Percentiles rank a stretch among this genome's conserved stretches.
phyloP scores from a whole-genome alignment of 2,113 vertebrate species.

The Camelus bactrianus region DNA sequence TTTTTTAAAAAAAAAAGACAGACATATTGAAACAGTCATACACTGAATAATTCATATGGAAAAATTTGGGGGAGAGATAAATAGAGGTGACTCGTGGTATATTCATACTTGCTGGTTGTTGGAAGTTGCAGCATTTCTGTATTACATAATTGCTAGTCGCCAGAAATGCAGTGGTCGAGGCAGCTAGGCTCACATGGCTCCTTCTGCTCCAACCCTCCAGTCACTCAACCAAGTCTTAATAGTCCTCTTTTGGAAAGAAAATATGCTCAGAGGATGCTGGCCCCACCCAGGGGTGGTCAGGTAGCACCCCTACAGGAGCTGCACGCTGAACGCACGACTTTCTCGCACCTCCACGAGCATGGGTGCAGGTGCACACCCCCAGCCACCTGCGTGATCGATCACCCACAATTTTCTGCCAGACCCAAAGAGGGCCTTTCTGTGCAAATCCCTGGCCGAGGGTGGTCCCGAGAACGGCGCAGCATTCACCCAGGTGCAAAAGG shows the following conservation, averaged over 20 bases:
- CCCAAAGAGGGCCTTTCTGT: conserved; percentile 63
- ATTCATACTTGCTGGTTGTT: conserved; percentile 13
- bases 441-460: conserved; percentile 72
- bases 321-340: not conserved
- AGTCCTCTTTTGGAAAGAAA: not conserved
- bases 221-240: not conserved
- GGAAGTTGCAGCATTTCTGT: conserved; percentile 23
- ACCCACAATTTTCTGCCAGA: conserved; percentile 30
- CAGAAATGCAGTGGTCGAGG: not conserved
- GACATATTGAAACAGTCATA: conserved; percentile 80
- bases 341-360: not conserved
- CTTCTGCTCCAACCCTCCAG: not conserved
- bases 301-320: not conserved
- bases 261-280: not conserved
- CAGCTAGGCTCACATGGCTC: not conserved
- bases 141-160: conserved; percentile 53
- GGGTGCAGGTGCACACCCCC: not conserved
- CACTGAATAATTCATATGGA: conserved; percentile 81
- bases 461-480: conserved; percentile 73
- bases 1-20: conserved; percentile 68
- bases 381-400: not conserved
- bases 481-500: conserved; percentile 78
- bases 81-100: conserved; percentile 41
- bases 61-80: conserved; percentile 79
- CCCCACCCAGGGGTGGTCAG: not conserved